phyloP scores from a whole-genome alignment of 2,888 invertebrate species.

The Arge pagana region DNA sequence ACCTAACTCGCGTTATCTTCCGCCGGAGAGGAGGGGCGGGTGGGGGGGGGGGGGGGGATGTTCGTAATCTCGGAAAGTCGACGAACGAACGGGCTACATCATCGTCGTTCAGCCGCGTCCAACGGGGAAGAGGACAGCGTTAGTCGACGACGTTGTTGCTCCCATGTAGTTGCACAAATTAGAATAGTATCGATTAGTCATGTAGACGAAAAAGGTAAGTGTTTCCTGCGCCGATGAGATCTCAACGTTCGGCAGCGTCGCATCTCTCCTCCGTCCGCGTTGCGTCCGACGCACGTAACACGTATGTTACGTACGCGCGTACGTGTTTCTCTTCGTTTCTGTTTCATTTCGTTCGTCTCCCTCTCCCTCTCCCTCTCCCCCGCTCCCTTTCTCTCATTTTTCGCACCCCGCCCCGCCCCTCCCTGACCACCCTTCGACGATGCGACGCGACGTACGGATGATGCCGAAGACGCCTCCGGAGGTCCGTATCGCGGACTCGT shows the following conservation, averaged over 20 bases:
- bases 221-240: no score
- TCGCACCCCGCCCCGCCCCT: slow-evolving; percentile 6
- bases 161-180: slow-evolving; percentile 56
- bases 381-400: slow-evolving; percentile 1
- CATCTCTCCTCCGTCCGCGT: no score
- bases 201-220: slow-evolving; percentile 50
- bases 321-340: slow-evolving; percentile 26
- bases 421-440: slow-evolving; percentile 22
- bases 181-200: slow-evolving; percentile 49
- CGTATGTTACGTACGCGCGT: no score
- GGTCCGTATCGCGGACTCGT: no score
- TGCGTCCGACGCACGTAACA: no score
- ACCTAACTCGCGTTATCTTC: no score
- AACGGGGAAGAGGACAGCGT: slow-evolving; percentile 7
- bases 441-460: slow-evolving; percentile 19
- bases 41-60: not conserved
- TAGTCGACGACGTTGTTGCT: slow-evolving; percentile 51
- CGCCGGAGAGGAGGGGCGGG: not conserved
- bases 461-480: slow-evolving; percentile 4
- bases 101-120: not conserved
- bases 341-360: slow-evolving; percentile 27
- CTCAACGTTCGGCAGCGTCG: no score
- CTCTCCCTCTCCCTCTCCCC: slow-evolving; percentile 37
- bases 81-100: not conserved
- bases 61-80: not conserved